Conservation (phyloP, 2,113 vertebrate species). For the Xenus cinereus region DNA sequence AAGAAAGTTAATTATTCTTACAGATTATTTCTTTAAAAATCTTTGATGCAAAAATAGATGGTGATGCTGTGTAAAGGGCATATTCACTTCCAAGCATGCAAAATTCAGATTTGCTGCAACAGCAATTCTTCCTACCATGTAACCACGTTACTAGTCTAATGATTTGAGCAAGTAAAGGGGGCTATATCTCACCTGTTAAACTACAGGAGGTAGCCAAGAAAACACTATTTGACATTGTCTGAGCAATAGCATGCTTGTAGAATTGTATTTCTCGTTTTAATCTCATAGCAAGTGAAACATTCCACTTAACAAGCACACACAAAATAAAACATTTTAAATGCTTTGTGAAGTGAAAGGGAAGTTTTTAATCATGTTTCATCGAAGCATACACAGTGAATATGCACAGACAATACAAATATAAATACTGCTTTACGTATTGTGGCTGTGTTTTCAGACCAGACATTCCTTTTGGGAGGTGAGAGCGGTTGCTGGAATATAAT, state of each 20-base stretch:
- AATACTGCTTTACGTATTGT: background rate
- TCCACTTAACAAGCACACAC: background rate
- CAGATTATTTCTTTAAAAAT: background rate
- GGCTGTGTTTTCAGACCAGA: accelerated
- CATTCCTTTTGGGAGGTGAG: background rate
- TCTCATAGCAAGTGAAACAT: background rate
- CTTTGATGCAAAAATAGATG: background rate
- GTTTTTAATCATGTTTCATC: background rate
- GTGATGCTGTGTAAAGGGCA: background rate
- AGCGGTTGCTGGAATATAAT: background rate
- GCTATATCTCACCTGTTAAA: background rate
- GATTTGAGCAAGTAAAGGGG: background rate
- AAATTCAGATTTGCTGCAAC: background rate
- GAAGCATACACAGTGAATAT: background rate
- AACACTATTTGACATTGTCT: background rate
- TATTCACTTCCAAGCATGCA: background rate
- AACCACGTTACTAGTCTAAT: background rate
- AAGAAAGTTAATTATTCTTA: background rate
- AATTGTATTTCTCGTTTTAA: background rate
- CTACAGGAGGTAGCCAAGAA: background rate
- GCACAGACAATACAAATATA: background rate
- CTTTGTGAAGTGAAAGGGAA: background rate
- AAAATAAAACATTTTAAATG: background rate
- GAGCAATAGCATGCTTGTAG: background rate
- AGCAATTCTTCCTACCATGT: background rate